Percentiles rank a stretch among this genome's conserved stretches.
Conservation (phyloP, 37 sponge, comb jelly and placozoan genomes). For the Bolinopsis microptera region DNA sequence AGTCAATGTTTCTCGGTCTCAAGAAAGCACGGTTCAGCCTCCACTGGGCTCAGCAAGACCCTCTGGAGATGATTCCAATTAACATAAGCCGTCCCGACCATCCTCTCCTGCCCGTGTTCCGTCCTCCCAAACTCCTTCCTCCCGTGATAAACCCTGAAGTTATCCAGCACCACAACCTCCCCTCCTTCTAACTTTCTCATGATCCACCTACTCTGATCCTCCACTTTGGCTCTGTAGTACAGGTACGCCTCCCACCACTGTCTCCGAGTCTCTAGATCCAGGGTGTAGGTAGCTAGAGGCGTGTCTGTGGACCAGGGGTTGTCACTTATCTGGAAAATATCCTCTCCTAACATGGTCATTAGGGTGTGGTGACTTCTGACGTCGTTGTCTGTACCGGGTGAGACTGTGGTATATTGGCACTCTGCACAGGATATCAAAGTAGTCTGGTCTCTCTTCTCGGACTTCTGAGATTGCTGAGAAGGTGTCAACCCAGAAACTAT, state of each 20-base stretch:
- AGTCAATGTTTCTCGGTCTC: not conserved
- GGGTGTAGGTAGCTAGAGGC: not conserved
- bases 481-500: constrained; percentile 9
- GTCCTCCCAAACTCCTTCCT: not conserved
- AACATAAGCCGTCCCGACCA: not conserved
- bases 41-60: not conserved
- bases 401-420: not conserved
- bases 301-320: constrained; percentile 36
- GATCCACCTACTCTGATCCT: not conserved
- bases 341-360: not conserved
- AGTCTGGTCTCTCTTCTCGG: not conserved
- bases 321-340: not conserved
- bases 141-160: constrained; percentile 7
- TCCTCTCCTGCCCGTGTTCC: not conserved
- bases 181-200: not conserved
- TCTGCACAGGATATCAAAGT: not conserved
- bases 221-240: not conserved
- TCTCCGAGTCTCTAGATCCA: too few relatives aligned
- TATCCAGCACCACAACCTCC: not conserved
- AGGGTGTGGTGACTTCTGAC: constrained; percentile 15
- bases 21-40: not conserved
- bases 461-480: constrained; percentile 1
- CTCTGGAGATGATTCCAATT: constrained; percentile 31
- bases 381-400: too few relatives aligned
- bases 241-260: constrained; percentile 3